phyloP scores from a whole-genome alignment of 1,140 invertebrate genomes.

The Pectinophora gossypiella region DNA sequence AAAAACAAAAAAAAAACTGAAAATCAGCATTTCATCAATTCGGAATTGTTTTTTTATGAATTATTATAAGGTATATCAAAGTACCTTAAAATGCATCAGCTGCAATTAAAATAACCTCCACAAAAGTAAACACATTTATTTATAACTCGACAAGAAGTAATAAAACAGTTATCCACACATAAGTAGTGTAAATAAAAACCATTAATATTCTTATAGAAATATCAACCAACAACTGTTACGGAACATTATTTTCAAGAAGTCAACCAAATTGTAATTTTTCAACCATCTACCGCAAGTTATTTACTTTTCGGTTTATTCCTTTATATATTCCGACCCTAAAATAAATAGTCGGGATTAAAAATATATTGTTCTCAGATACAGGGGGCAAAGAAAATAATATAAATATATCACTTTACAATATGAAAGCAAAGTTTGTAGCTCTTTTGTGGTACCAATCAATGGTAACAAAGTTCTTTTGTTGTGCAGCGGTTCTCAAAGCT shows the following conservation, averaged over 20 bases:
- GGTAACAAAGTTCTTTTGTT: slow-evolving; percentile 33
- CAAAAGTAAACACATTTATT: no score
- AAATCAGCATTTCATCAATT: no score
- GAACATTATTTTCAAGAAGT: slow-evolving; percentile 18
- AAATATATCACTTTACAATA: slow-evolving; percentile 71
- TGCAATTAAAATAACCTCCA: no score
- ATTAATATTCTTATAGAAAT: slow-evolving; percentile 37
- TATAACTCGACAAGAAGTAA: no score
- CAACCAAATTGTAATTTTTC: slow-evolving; percentile 66
- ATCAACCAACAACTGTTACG: no score
- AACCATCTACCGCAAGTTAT: slow-evolving; percentile 21
- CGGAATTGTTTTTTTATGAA: no score
- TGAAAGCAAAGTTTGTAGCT: slow-evolving; percentile 51
- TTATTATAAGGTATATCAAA: no score
- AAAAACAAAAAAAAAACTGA: no score
- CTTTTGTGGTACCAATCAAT: slow-evolving; percentile 64
- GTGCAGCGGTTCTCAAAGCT: slow-evolving; percentile 34
- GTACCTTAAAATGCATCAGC: no score
- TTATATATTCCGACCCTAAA: slow-evolving; percentile 6
- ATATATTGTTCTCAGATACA: slow-evolving; percentile 30
- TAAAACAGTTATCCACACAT: no score
- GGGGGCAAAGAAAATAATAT: slow-evolving; percentile 58
- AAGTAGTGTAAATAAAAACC: slow-evolving; percentile 31
- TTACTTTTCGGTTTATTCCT: slow-evolving; percentile 9
- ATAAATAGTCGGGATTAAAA: slow-evolving; percentile 44